Percentiles rank a stretch among this genome's conserved stretches.
Conservation (phyloP, 1,140 invertebrate genomes). For the Drosophila cardini region DNA sequence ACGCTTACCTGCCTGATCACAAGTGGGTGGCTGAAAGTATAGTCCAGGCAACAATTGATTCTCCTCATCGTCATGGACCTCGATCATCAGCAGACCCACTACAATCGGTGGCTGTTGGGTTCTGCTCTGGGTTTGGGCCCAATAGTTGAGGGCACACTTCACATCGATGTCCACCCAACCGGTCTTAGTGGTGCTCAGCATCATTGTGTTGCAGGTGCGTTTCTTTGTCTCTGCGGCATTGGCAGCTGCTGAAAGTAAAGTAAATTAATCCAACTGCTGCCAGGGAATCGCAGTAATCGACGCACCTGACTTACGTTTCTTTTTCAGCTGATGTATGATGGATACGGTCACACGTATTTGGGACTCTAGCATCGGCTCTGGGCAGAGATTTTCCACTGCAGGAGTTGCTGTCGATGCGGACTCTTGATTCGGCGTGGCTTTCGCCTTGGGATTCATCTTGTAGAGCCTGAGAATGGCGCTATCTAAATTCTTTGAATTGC, state of each 20-base stretch:
- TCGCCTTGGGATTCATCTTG: conserved; percentile 72
- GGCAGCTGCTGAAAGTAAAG: not conserved
- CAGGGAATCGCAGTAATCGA: not conserved
- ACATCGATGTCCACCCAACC: conserved; percentile 84
- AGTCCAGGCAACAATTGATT: conserved; percentile 74
- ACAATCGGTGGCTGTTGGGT: conserved; percentile 47
- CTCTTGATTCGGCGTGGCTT: not conserved
- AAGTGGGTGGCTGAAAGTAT: conserved; percentile 79
- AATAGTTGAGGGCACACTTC: conserved; percentile 75
- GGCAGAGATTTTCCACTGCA: conserved; percentile 34
- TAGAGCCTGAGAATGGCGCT: conserved; percentile 76
- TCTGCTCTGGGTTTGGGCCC: conserved; percentile 65
- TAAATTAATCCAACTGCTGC: not conserved
- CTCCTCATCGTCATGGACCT: conserved; percentile 83
- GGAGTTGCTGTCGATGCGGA: not conserved
- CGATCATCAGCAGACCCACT: conserved; percentile 73
- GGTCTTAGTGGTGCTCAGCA: conserved; percentile 68
- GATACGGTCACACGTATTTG: conserved; percentile 81
- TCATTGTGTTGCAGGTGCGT: conserved; percentile 80
- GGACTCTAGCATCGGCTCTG: conserved; percentile 59
- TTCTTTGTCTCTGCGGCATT: conserved; percentile 74
- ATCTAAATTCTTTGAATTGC: conserved; percentile 59
- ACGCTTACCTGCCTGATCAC: conserved; percentile 84
- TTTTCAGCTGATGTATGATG: conserved; percentile 75
- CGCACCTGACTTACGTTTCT: conserved; percentile 75